phyloP scores from a whole-genome alignment of 2,797 vertebrate genomes.

The Momotus momota region DNA sequence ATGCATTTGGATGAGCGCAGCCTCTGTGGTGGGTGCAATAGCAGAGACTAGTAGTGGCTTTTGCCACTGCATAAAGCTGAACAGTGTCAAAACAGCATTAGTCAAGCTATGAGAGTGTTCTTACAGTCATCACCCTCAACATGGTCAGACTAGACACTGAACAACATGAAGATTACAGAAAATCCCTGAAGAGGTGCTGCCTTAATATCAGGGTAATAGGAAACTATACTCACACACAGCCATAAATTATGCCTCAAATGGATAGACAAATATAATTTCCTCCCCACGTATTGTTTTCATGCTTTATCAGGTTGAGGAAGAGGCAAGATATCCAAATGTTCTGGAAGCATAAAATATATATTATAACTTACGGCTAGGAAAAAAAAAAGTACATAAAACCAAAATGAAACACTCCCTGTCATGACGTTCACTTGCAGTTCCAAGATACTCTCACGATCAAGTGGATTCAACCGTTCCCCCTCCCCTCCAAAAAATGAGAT shows the following conservation, averaged over 20 bases:
- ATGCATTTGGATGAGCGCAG: neutral
- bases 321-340: neutral
- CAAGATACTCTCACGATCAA: neutral
- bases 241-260: conserved; percentile 7
- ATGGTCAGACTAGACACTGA: neutral
- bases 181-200: neutral
- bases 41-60: neutral
- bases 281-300: neutral
- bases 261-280: neutral
- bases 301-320: neutral
- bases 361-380: neutral
- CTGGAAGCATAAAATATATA: neutral
- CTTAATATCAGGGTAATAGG: neutral
- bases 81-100: neutral
- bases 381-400: neutral
- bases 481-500: rapidly evolving
- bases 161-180: neutral
- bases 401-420: neutral
- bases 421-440: neutral
- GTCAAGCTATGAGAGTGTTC: neutral
- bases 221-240: neutral
- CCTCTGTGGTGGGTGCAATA: neutral
- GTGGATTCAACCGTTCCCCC: neutral
- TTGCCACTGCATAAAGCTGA: neutral
- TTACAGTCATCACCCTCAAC: neutral